phyloP scores from a whole-genome alignment of 2,797 vertebrate species.

The Lateolabrax maculatus region DNA sequence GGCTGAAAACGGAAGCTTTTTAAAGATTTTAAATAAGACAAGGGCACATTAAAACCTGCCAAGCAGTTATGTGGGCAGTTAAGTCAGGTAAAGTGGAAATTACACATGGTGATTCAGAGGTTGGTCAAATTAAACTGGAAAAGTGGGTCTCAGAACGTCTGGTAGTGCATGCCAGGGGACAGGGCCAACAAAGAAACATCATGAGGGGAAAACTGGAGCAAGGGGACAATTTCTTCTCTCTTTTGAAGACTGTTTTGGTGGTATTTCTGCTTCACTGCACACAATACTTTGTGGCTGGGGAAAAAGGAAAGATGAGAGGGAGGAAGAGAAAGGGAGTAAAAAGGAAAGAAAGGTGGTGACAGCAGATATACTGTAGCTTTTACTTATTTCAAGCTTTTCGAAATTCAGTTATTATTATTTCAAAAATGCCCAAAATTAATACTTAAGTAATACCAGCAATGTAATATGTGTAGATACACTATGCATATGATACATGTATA shows the following conservation, averaged over 20 bases:
- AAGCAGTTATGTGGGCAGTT: constrained; percentile 26
- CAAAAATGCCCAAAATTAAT: no score
- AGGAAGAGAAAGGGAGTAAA: neutral
- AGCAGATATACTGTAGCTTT: constrained; percentile 12
- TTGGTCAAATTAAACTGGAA: constrained; percentile 49
- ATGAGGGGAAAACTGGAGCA: constrained; percentile 11
- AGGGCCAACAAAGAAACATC: constrained; percentile 17
- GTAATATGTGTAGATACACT: no score
- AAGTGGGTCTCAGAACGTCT: constrained; percentile 23
- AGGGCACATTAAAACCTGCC: constrained; percentile 20
- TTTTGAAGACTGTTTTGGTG: constrained; percentile 23
- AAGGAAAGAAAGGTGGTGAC: constrained; percentile 17
- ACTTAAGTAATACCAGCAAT: no score
- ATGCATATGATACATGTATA: no score
- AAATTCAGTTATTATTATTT: constrained; percentile 20
- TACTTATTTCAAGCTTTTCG: constrained; percentile 25
- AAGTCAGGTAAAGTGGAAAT: constrained; percentile 38
- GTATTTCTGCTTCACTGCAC: constrained; percentile 32
- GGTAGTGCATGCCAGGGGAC: neutral
- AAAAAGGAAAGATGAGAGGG: constrained; percentile 19
- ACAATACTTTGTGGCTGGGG: neutral
- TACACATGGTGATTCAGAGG: constrained; percentile 20
- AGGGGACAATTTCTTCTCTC: constrained; percentile 16
- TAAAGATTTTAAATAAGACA: constrained; percentile 23
- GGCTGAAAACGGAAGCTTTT: constrained; percentile 14